Conservation (phyloP, 2,113 vertebrate species). For the Trogon melanurus region DNA sequence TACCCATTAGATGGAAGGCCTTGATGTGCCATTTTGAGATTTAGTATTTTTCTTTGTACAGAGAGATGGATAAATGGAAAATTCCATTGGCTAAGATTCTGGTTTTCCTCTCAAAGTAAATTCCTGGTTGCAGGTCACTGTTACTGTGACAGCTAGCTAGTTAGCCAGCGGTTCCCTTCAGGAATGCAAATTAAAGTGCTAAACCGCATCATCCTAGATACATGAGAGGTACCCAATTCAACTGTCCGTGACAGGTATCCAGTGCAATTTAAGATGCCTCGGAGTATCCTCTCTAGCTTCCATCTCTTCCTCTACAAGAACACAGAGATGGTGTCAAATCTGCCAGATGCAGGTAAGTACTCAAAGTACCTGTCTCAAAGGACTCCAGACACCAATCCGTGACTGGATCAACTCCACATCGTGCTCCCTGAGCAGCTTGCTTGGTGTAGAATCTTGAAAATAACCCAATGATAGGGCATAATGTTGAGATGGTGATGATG, state of each 20-base stretch:
- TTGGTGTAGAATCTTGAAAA: neutral
- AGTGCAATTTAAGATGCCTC: neutral
- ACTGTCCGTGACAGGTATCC: neutral
- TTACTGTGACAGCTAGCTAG: neutral
- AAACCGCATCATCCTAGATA: neutral
- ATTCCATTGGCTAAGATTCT: neutral
- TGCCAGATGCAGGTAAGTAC: neutral
- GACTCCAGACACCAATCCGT: rapidly evolving
- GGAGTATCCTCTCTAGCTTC: neutral
- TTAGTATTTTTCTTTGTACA: neutral
- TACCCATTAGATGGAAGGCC: neutral
- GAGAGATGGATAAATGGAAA: neutral
- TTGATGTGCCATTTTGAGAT: neutral
- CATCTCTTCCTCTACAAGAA: neutral
- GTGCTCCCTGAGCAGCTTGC: neutral
- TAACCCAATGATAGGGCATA: neutral
- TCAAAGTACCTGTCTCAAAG: neutral
- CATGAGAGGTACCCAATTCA: neutral
- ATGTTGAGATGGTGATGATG: neutral
- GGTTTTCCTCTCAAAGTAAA: neutral
- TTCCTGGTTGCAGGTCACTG: neutral
- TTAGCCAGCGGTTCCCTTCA: neutral
- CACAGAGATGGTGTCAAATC: neutral
- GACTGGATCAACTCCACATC: neutral
- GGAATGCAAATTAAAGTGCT: neutral